Evolutionary conservation across 2,113 vertebrate species (phyloP).

Genomic region (Istiophorus platypterus): DNA sequence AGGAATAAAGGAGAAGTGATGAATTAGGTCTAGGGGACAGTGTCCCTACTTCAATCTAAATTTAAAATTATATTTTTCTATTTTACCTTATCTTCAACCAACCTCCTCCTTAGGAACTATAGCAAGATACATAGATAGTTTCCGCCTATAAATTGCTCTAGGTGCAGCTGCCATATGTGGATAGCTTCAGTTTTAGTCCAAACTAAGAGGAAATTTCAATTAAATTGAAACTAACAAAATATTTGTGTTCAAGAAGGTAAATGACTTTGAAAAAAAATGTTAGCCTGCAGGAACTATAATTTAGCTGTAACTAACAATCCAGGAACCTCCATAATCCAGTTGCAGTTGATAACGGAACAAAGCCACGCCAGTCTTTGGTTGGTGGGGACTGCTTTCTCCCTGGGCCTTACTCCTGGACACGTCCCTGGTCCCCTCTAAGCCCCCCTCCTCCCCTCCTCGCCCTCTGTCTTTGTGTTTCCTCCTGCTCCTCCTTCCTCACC

Average conservation of each 20-base stretch:
- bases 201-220: background rate
- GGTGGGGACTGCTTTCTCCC: conserved; percentile 38
- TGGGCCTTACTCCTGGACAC: conserved; percentile 54
- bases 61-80: background rate
- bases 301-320: conserved; percentile 41
- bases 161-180: background rate
- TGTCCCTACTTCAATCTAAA: conserved; percentile 1
- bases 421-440: conserved; percentile 47
- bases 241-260: conserved; percentile 20
- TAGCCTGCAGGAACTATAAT: conserved; percentile 23
- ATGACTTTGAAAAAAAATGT: conserved; percentile 37
- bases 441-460: conserved; percentile 19
- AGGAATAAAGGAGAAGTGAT: conserved; percentile 16
- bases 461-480: conserved; percentile 55
- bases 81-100: background rate
- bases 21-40: conserved; percentile 20
- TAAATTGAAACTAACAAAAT: conserved; percentile 1
- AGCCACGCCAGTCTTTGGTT: conserved; percentile 42
- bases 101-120: background rate
- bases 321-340: conserved; percentile 57
- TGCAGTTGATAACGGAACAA: conserved; percentile 49
- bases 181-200: background rate
- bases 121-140: background rate
- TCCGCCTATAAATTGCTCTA: background rate
- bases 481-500: conserved; percentile 53